These are phyloP conservation scores for Eupithecia centaureata DNA, from an alignment of 2,888 invertebrate genomes.

Conservation along the genomic window DNA sequence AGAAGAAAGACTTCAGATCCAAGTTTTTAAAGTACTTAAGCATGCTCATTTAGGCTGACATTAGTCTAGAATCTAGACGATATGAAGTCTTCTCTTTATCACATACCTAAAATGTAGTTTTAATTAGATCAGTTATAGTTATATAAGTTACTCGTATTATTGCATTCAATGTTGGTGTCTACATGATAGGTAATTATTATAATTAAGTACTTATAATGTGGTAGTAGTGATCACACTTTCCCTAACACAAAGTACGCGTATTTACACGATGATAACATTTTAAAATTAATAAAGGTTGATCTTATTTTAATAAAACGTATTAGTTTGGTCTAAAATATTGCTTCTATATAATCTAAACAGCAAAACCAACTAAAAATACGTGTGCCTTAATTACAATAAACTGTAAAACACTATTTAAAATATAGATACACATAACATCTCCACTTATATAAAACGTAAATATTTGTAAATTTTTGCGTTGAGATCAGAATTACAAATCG, in stretches of 20 bases:
- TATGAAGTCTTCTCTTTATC: conserved; percentile 58
- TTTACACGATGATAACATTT: conserved; percentile 46
- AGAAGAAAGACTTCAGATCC: conserved; percentile 59
- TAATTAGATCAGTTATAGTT: conserved; percentile 43
- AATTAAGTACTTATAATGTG: conserved; percentile 29
- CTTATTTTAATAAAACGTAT: conserved; percentile 34
- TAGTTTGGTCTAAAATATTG: conserved; percentile 54
- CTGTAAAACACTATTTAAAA: conserved; percentile 73
- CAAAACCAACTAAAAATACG: conserved; percentile 67
- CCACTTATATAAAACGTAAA: conserved; percentile 59
- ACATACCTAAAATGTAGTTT: conserved; percentile 48
- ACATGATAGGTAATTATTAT: conserved; percentile 49
- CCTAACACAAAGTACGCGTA: conserved; percentile 53
- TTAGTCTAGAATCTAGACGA: conserved; percentile 48
- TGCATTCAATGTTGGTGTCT: conserved; percentile 51
- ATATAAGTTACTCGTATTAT: conserved; percentile 47
- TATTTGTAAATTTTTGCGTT: conserved; percentile 37
- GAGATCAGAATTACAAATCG: conserved; percentile 45
- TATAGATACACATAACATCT: conserved; percentile 61
- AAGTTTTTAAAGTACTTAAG: conserved; percentile 42
- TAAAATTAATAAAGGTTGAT: conserved; percentile 29
- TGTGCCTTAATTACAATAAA: conserved; percentile 66
- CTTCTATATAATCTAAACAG: conserved; percentile 63
- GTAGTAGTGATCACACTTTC: conserved; percentile 47
- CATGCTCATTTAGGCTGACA: conserved; percentile 43